Evolutionary conservation across 2,113 vertebrate genomes (phyloP).

Genomic region (Hippocampus comes): DNA sequence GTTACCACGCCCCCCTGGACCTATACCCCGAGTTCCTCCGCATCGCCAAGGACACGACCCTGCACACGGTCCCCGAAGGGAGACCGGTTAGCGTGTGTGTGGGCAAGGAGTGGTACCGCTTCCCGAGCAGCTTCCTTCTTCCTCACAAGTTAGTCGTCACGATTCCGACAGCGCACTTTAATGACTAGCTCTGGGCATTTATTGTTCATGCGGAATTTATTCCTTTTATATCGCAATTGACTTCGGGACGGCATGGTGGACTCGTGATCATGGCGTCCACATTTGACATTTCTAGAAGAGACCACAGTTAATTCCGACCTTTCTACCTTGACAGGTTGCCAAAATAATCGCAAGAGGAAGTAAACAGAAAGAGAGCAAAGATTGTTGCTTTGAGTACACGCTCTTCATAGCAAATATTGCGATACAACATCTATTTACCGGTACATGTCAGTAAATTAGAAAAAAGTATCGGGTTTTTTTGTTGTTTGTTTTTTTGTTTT

Average conservation of each 20-base stretch:
- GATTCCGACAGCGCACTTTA: neutral
- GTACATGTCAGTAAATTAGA: neutral
- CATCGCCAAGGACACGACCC: slow-evolving; percentile 84
- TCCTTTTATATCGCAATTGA: neutral
- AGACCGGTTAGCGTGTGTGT: slow-evolving; percentile 87
- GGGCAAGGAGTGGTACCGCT: slow-evolving; percentile 97
- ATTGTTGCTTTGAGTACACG: neutral
- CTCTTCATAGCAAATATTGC: neutral
- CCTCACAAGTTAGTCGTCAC: slow-evolving; percentile 85
- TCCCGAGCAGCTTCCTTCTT: slow-evolving; percentile 94
- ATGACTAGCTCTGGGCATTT: neutral
- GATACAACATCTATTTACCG: neutral
- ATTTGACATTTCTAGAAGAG: neutral
- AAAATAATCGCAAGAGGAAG: neutral
- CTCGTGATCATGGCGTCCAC: too few species aligned
- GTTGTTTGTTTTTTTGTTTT: too few species aligned
- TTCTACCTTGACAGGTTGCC: neutral
- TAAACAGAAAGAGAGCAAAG: neutral
- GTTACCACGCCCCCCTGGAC: slow-evolving; percentile 94
- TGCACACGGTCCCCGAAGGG: slow-evolving; percentile 86
- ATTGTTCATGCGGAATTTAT: neutral
- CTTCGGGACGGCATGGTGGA: too few species aligned
- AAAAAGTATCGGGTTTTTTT: too few species aligned
- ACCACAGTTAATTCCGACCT: neutral
- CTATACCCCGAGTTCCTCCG: slow-evolving; percentile 94